Evolutionary conservation across 1,140 invertebrate genomes (phyloP), one percentile per base, ranked within the genome.

Genomic region (honey bee (Apis mellifera)): DNA sequence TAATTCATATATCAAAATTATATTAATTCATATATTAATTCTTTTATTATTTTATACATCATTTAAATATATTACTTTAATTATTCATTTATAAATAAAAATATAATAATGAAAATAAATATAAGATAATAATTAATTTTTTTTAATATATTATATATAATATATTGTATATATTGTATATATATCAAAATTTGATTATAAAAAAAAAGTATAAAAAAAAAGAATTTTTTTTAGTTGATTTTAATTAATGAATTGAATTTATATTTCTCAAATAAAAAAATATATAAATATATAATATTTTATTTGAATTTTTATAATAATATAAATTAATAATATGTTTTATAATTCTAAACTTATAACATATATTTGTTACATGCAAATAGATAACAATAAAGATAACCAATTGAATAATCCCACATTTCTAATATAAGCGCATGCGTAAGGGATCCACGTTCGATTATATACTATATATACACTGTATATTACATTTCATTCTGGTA

Each of bases 391-490:
- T 52, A 26, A 75, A 60, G 52, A 50, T 48, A 42, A 65, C 86
- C 86, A 87, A 88, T 88, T 72, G 13, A 42, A 55, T 15, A 42
- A 57, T 84, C 79, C 69, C 86, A 88, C 86, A 88, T 88, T 88
- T 85, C 75, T 84, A 72, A 75, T 17, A 57, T 62, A 13, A 55
- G 32, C 83, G 83, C 86, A 72, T 54, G 83, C 86, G 75, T 55
- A 69, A 26, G 42, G 57, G 57, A 60, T 26, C 73, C 15, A 78
- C 60, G 70, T 78, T 69, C 62, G 72, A 78, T 48, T 78, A 19
- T 72, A 59, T 64, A 48, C n/a, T 59, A 21, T 59, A 59, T 59
- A 26, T 76, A 50, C 69, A 55, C 32, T 42, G 0, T 42, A 42
- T 42, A 42, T 42, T 42, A 42, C 5, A 42, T 42, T 42, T 42